These are phyloP conservation scores for Parapsyche elsis DNA, from an alignment of 1,140 invertebrate species.

Conservation along the genomic window DNA sequence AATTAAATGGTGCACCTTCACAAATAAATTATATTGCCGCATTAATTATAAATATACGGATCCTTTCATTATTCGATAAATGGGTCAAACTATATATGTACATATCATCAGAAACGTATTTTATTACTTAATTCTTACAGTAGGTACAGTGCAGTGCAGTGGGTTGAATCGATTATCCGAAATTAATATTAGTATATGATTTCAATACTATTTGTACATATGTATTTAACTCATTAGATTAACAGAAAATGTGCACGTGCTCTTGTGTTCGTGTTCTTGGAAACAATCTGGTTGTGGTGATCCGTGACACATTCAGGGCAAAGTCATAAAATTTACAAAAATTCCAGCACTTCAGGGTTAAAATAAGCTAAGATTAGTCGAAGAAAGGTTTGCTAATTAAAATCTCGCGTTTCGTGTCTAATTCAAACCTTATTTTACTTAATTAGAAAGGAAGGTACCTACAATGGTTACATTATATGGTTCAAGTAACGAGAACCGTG, in stretches of 20 bases:
- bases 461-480: neutral
- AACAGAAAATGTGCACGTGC: too few relatives aligned
- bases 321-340: neutral
- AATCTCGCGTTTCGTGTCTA: neutral
- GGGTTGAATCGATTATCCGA: too few relatives aligned
- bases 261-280: too few relatives aligned
- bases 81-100: neutral
- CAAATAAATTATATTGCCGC: conserved; percentile 18
- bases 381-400: neutral
- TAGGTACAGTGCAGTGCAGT: too few relatives aligned
- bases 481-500: conserved; percentile 12
- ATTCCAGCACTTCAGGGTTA: neutral
- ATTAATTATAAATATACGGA: neutral
- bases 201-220: neutral
- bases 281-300: too few relatives aligned
- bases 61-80: neutral
- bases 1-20: neutral
- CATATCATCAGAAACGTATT: too few relatives aligned
- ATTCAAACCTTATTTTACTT: neutral
- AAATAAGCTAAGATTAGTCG: neutral
- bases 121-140: neutral
- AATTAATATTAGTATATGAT: too few relatives aligned
- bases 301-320: too few relatives aligned
- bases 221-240: too few relatives aligned
- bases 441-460: neutral